Base-by-base conservation (phyloP, 2,888 invertebrate species). In the Acanthosepion esculentum region DNA sequence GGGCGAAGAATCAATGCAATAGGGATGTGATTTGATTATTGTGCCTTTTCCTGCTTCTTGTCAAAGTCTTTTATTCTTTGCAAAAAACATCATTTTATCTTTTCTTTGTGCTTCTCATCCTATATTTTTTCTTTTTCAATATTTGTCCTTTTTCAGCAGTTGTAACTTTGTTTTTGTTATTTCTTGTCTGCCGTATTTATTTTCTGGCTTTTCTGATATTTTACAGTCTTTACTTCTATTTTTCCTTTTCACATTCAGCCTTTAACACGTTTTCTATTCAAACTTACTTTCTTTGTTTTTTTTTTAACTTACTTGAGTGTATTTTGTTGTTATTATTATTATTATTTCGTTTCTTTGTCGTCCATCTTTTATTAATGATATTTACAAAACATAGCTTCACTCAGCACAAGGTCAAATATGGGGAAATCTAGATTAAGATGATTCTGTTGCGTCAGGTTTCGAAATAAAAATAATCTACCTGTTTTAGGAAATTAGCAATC, bases 21-120 rank as follows among this genome's bases (percentile, higher is more conserved):
- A n/a, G 78, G n/a, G 78, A 78, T 78, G 78, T 78, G 78, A 78
- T 78, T 78, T n/a, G n/a, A n/a, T 78, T 78, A 78, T 78, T 78
- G n/a, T 78, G 78, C 78, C n/a, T 78, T 33, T n/a, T 78, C 78
- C 78, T 78, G 78, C n/a, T 15, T 78, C 78, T 78, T 78, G 78
- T 78, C 78, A 33, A n/a, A n/a, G 78, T n/a, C 78, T 78, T 78
- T 78, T 78, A 78, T 78, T 78, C n/a, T n/a, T 78, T n/a, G 33
- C 7, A 33, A 78, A 78, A 78, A 8, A n/a, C n/a, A 78, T 78
- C n/a, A n/a, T n/a, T 78, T 78, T n/a, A n/a, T n/a, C n/a, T 78
- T n/a, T 78, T 78, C n/a, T 78, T 78, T 78, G n/a, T 33, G 12
- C 33, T 78, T n/a, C n/a, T n/a, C 15, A 33, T 78, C 12, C 5